Evolutionary conservation across 2,888 invertebrate genomes (phyloP).

Genomic region (Rapana venosa): DNA sequence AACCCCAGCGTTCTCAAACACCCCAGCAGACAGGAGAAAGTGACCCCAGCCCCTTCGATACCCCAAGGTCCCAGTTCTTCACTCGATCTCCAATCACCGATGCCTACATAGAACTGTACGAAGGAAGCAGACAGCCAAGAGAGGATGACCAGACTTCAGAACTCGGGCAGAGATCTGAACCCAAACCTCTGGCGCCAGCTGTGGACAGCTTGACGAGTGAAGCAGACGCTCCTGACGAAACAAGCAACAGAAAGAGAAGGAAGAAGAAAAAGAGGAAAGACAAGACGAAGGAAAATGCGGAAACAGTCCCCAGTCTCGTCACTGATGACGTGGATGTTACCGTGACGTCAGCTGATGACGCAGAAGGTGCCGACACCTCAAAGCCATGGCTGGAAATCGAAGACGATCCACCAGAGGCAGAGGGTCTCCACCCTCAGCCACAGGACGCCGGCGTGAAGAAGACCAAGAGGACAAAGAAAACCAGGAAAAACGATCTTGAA

Average conservation of each 20-base stretch:
- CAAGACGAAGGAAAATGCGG: background rate
- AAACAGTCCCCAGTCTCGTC: background rate
- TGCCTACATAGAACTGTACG: background rate
- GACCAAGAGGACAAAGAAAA: background rate
- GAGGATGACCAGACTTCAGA: background rate
- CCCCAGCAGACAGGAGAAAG: background rate
- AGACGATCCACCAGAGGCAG: background rate
- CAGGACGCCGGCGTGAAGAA: background rate
- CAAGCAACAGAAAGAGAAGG: background rate
- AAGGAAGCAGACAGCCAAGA: background rate
- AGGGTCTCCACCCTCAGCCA: background rate
- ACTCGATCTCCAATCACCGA: background rate
- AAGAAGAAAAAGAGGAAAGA: conserved; percentile 37
- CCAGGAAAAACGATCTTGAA: background rate
- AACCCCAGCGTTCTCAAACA: background rate
- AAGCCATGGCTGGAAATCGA: conserved; percentile 22
- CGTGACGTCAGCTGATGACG: background rate
- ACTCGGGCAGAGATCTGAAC: background rate
- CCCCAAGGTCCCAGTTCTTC: background rate
- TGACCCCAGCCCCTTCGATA: background rate
- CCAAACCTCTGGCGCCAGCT: background rate
- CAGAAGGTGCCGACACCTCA: background rate
- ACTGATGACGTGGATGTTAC: background rate
- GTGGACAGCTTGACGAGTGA: conserved; percentile 23
- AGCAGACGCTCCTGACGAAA: conserved; percentile 13